Percentiles rank a stretch among this genome's conserved stretches.
Conservation (phyloP, 2,888 invertebrate genomes). For the Abrostola triplasia region DNA sequence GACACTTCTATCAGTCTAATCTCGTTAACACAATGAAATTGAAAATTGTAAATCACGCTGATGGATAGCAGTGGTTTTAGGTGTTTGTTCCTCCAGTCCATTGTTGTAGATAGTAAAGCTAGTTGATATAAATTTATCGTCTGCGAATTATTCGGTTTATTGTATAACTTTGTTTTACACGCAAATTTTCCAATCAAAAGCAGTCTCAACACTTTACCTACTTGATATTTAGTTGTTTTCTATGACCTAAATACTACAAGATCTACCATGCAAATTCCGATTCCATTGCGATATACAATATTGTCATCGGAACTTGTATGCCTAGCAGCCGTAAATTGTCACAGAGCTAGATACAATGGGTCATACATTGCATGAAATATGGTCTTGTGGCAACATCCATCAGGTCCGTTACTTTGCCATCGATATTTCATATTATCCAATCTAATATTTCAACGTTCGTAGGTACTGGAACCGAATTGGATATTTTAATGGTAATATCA, state of each 20-base stretch:
- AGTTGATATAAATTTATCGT: not conserved
- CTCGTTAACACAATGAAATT: slow-evolving; percentile 43
- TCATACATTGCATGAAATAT: slow-evolving; percentile 74
- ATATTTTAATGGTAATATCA: slow-evolving; percentile 38
- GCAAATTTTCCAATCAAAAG: slow-evolving; percentile 17
- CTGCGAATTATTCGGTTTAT: not conserved
- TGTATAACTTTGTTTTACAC: slow-evolving; percentile 24
- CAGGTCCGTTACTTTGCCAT: slow-evolving; percentile 48
- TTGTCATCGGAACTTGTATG: slow-evolving; percentile 61
- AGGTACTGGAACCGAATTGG: slow-evolving; percentile 35
- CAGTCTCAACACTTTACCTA: slow-evolving; percentile 20
- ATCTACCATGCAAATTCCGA: slow-evolving; percentile 57
- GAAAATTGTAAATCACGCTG: slow-evolving; percentile 32
- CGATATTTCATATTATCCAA: slow-evolving; percentile 51
- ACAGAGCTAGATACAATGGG: slow-evolving; percentile 74
- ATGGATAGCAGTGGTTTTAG: slow-evolving; percentile 30
- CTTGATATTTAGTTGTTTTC: slow-evolving; percentile 40
- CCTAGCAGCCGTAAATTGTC: slow-evolving; percentile 71
- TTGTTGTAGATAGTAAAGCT: slow-evolving; percentile 12
- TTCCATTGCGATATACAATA: slow-evolving; percentile 58
- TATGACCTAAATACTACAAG: slow-evolving; percentile 47
- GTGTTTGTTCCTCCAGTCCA: slow-evolving; percentile 18
- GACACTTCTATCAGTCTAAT: slow-evolving; percentile 46
- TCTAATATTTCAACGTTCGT: slow-evolving; percentile 48
- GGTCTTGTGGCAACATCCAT: slow-evolving; percentile 65